Conservation (phyloP, 2,113 vertebrate species). For the Pardalotus punctatus region DNA sequence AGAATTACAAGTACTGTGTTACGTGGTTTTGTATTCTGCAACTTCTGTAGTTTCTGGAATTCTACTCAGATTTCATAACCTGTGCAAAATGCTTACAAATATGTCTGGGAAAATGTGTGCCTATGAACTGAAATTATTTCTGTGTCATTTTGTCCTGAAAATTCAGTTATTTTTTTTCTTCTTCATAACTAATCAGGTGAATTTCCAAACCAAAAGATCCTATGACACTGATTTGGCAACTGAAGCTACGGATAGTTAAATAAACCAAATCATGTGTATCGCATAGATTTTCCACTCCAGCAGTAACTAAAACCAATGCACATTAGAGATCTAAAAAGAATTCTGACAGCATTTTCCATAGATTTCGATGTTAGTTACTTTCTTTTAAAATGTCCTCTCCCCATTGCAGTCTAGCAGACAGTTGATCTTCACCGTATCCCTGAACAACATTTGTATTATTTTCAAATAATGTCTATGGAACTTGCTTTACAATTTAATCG, state of each 20-base stretch:
- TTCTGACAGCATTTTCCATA: background rate
- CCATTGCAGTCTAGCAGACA: background rate
- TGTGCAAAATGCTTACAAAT: background rate
- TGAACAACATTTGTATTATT: background rate
- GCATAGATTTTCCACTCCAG: background rate
- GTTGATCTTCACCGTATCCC: background rate
- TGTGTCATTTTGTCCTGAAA: background rate
- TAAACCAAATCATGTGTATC: background rate
- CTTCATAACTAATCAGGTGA: background rate
- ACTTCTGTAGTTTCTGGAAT: background rate
- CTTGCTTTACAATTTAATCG: background rate
- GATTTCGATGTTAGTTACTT: background rate
- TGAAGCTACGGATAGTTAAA: background rate
- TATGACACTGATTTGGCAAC: background rate
- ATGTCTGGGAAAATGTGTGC: background rate
- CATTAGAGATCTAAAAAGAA: background rate
- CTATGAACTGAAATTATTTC: background rate
- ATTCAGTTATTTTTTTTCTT: background rate
- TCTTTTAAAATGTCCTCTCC: background rate
- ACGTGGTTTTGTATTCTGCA: background rate
- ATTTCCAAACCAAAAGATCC: background rate
- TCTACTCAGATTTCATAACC: background rate
- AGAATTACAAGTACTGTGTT: background rate
- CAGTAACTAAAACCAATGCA: background rate
- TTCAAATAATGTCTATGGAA: background rate